Conservation (phyloP, 2,888 invertebrate species). For the Drosophila meridionalis region DNA sequence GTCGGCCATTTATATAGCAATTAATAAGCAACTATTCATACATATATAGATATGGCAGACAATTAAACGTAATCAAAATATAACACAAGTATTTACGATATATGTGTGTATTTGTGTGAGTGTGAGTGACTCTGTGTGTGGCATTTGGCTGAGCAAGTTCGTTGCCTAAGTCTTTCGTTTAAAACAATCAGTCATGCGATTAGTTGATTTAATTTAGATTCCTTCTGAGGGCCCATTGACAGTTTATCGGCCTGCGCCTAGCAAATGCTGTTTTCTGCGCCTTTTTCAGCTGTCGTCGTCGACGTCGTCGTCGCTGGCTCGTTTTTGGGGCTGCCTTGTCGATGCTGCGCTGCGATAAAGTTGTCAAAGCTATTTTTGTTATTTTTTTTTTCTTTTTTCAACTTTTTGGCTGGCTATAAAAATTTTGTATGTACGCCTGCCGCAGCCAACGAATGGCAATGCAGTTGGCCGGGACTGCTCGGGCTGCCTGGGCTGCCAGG, state of each 20-base stretch:
- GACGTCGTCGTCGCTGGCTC: slow-evolving; percentile 4
- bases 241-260: slow-evolving; percentile 67
- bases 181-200: slow-evolving; percentile 69
- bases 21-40: slow-evolving; percentile 62
- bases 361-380: slow-evolving; percentile 73
- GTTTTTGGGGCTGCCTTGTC: slow-evolving; percentile 63
- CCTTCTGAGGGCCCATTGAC: slow-evolving; percentile 68
- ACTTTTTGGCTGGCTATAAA: slow-evolving; percentile 66
- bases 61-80: slow-evolving; percentile 38
- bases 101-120: not conserved
- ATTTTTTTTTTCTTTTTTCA: not conserved
- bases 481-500: slow-evolving; percentile 13
- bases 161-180: slow-evolving; percentile 74
- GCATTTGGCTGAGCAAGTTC: slow-evolving; percentile 63
- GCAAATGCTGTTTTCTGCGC: slow-evolving; percentile 62
- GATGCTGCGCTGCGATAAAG: slow-evolving; percentile 75
- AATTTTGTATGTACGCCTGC: slow-evolving; percentile 63
- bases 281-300: slow-evolving; percentile 39
- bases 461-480: slow-evolving; percentile 14
- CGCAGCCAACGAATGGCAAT: slow-evolving; percentile 40
- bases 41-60: slow-evolving; percentile 21
- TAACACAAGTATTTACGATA: slow-evolving; percentile 38
- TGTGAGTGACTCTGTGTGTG: slow-evolving; percentile 59
- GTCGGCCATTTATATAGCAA: slow-evolving; percentile 75
- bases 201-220: slow-evolving; percentile 79